Base-by-base conservation (phyloP, 2,888 invertebrate species). In the Uropetala carovei region DNA sequence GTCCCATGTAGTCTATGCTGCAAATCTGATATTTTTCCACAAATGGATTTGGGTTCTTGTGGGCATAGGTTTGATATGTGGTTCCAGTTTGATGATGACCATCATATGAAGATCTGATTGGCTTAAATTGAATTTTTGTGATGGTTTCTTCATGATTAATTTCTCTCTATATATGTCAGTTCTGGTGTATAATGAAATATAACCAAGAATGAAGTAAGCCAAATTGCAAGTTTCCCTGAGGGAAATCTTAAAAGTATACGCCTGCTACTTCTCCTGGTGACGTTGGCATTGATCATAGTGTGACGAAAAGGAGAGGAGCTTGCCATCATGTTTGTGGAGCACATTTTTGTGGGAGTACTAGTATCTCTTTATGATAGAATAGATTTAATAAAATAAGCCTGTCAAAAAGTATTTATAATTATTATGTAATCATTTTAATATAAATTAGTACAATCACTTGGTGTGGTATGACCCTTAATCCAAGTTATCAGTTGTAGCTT, bases 381-480 rank as follows among this genome's bases (percentile, higher is more conserved):
- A 60, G 89, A 64, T 64, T 43, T 43, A 64, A 30, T 60, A 58
- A 64, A 16, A 64, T 43, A n/a, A 43, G 43, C 56, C 58, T 27
- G 60, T 86, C 59, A 13, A 60, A 57, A 60, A 27, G 86, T 86
- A 58, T 89, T 68, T 68, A 56, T 30, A 56, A 68, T 89, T 60
- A 68, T 30, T n/a, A 43, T 43, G 43, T 30, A 30, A 56, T 64
- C 68, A 30, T 43, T 64, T 60, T 64, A 18, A 64, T 64, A 11
- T 59, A 30, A 89, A 89, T 43, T 68, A 89, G 56, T 30, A 22
- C 30, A n/a, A 64, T 43, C 43, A 89, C 64, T 89, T 89, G 89
- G 58, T 89, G 64, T 64, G 30, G 64, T 68, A 64, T 86, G 43
- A 89, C 64, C 89, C 64, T 89, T 64, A 64, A n/a, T 43, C 64